phyloP scores from a whole-genome alignment of 2,113 vertebrate species.

The Sakesphorus luctuosus region DNA sequence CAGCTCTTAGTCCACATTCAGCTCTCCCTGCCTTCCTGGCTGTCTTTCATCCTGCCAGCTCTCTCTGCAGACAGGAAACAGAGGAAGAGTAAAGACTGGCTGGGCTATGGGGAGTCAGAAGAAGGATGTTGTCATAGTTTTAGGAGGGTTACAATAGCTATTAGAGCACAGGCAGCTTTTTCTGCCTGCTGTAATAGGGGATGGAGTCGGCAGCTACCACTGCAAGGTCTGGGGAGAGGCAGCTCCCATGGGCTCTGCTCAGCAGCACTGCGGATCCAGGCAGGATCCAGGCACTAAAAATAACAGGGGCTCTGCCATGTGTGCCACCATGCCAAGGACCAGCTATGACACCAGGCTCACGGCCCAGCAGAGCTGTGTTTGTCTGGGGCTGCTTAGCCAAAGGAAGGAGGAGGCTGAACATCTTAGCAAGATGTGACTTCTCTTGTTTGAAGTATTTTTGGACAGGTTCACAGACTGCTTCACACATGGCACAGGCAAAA shows the following conservation, averaged over 20 bases:
- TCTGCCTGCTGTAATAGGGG: neutral
- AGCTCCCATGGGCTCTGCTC: neutral
- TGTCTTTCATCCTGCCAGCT: slow-evolving; percentile 32
- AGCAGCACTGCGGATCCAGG: neutral
- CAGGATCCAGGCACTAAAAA: neutral
- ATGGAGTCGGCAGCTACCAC: neutral
- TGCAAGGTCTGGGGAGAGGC: neutral
- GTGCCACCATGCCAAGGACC: neutral
- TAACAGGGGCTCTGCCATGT: neutral
- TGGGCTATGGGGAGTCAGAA: slow-evolving; percentile 30
- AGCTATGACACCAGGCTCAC: neutral
- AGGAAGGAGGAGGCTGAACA: neutral
- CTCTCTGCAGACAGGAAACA: slow-evolving; percentile 26
- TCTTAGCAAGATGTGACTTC: neutral
- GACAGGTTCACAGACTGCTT: neutral
- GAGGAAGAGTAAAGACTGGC: neutral
- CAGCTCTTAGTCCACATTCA: slow-evolving; percentile 47
- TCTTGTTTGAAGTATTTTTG: neutral
- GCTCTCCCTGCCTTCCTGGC: neutral
- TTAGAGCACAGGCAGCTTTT: neutral
- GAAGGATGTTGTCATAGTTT: slow-evolving; percentile 33
- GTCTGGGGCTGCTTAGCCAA: neutral
- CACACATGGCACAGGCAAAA: accelerated
- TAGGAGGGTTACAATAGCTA: neutral
- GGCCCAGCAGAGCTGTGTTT: neutral